Base-by-base conservation (phyloP, 2,113 vertebrate species). In the Calonectris borealis region DNA sequence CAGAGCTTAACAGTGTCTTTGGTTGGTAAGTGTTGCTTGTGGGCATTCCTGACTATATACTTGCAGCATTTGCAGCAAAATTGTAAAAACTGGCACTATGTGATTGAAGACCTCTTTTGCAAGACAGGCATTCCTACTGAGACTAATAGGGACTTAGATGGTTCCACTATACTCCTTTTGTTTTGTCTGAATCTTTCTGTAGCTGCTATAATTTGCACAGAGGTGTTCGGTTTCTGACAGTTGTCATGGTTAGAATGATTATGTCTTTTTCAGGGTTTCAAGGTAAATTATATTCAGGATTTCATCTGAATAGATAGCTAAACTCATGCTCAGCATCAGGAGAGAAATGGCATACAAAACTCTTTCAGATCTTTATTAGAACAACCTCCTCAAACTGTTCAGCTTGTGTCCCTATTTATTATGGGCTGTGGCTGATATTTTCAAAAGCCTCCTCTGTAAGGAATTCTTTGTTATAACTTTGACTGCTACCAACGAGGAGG, bases 71-170 rank as follows among this genome's bases (percentile, higher is more conserved):
- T 83, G n/a, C 73, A 86, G 46, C 36, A 57, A 51, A 51, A 38
- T 44, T 68, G 8, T 34, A 48, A 58, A 62, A 48, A 76, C 18
- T 42, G 11, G 25, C 19, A 7, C 8, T 60, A 12, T 60, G 31
- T 72, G 51, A 19, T 9, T 61, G 58, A 62, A 85, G 16, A 7
- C 16, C 3, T 54, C 48, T 71, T 72, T n/a, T 65, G 22, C 14
- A 54, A 77, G 42, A 32, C 10, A 40, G 7, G 5, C 24, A 7
- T 69, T 82, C 18, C 38, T 40, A 0, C 49, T 0, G 1, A 71
- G 48, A 18, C 22, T 76, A 32, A 15, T 9, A 57, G 31, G 9
- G 46, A 31, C 22, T 49, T 14, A 46, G 17, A 21, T 48, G 12
- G 18, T 51, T 90, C 38, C n/a, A 17, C 57, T 75, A 3, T 54